These are phyloP conservation scores for Procapra przewalskii DNA, from an alignment of 2,113 vertebrate species.

Conservation along the genomic window DNA sequence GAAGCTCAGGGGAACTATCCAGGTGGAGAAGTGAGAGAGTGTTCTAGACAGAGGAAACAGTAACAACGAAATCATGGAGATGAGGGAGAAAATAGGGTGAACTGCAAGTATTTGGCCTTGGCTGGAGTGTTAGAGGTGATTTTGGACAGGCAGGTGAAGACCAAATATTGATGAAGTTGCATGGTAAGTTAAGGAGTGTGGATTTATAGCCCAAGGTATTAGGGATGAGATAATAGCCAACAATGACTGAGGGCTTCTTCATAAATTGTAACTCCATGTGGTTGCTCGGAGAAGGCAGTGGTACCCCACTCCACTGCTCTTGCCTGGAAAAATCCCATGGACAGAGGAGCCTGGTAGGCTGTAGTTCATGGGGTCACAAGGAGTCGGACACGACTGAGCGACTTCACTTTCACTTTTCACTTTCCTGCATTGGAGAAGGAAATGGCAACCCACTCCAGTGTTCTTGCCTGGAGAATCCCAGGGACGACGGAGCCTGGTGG, in stretches of 20 bases:
- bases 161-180: background rate
- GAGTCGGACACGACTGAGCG: too few species aligned
- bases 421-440: too few species aligned
- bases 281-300: background rate
- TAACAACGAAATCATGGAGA: background rate
- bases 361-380: too few species aligned
- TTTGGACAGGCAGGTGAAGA: background rate
- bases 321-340: too few species aligned
- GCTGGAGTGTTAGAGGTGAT: background rate
- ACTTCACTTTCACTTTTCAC: too few species aligned
- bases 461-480: too few species aligned
- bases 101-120: background rate
- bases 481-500: accelerated
- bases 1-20: background rate
- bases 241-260: background rate
- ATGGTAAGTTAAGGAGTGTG: background rate
- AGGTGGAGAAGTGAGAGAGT: background rate
- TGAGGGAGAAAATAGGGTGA: background rate
- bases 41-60: background rate
- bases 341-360: too few species aligned
- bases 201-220: background rate
- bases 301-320: too few species aligned
- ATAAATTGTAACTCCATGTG: background rate
- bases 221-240: background rate
- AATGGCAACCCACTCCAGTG: too few species aligned